Evolutionary conservation across 1,140 invertebrate species (phyloP).

Genomic region (Formica selysi): DNA sequence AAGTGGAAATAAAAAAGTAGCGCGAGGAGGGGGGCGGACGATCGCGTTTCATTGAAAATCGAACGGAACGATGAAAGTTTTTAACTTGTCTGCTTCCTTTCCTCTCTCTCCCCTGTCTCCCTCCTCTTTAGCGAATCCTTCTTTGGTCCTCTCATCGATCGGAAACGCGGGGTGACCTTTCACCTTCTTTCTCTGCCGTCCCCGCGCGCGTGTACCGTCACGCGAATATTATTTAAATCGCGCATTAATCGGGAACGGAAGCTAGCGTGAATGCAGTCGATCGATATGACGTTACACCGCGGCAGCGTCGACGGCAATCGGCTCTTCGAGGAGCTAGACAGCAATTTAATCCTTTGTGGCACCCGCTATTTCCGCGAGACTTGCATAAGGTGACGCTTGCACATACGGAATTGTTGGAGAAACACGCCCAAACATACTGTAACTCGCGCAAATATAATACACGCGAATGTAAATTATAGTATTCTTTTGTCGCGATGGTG

Average conservation of each 20-base stretch:
- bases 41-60: conserved; percentile 75
- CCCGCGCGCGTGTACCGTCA: conserved; percentile 37
- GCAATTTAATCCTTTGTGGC: conserved; percentile 51
- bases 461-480: background rate
- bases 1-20: conserved; percentile 64
- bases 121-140: background rate
- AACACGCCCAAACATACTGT: background rate
- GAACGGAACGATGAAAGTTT: conserved; percentile 69
- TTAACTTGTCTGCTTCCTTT: conserved; percentile 39
- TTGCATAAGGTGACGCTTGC: conserved; percentile 47
- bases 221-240: conserved; percentile 73
- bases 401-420: conserved; percentile 8
- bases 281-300: conserved; percentile 68
- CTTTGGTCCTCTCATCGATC: conserved; percentile 62
- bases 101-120: too few relatives aligned
- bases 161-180: conserved; percentile 63
- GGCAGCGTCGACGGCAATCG: conserved; percentile 26
- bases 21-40: background rate
- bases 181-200: conserved; percentile 58
- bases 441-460: conserved; percentile 29
- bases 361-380: conserved; percentile 22
- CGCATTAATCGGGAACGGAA: conserved; percentile 64
- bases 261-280: conserved; percentile 70
- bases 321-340: conserved; percentile 47
- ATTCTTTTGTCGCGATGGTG: background rate